Evolutionary conservation across 2,113 vertebrate genomes (phyloP), one percentile per base, ranked within the genome.

Genomic region (Scalopus aquaticus): DNA sequence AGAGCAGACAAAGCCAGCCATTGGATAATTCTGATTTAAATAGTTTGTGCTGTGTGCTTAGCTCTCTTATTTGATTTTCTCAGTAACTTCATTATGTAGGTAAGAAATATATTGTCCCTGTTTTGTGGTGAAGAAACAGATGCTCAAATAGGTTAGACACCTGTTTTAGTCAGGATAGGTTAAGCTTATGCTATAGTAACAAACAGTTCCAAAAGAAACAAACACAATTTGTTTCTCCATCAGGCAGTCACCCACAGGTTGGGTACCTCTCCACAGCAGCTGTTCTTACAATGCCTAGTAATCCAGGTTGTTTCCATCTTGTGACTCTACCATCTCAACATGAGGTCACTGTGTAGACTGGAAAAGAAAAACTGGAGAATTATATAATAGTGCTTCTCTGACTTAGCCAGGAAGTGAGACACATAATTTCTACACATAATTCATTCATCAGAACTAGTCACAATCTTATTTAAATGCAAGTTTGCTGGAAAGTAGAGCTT

Each of bases 401-500:
- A 81, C 9, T 39, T 93, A 69, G 30, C 9, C 12, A 51, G 87
- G 70, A 92, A 79, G 16, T 90, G 37, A 67, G 39, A 67, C 35
- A 85, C 5, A 69, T 54, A 69, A 73, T 88, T 58, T 94, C 76
- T 81, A 73, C 35, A 9, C 13, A 62, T 37, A 84, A 82, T 56
- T 79, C 54, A 70, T 81, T 78, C 35, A 9, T 30, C 56, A 81
- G 62, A 92, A 51, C 64, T 78, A 90, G 24, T 92, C 67, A 92
- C 24, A 64, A 28, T 37, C 7, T 12, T 73, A 91, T 64, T 82
- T 76, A 93, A 73, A 69, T 56, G 7, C 32, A 91, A 64, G n/a
- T 8, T 49, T 74, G 1, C 39, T 85, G 77, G 37, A 26, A 96
- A 90, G 42, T 95, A 73, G 20, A 88, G 49, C 62, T 92, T 88